Conservation (phyloP, 2,113 vertebrate genomes). For the Morone chrysops region DNA sequence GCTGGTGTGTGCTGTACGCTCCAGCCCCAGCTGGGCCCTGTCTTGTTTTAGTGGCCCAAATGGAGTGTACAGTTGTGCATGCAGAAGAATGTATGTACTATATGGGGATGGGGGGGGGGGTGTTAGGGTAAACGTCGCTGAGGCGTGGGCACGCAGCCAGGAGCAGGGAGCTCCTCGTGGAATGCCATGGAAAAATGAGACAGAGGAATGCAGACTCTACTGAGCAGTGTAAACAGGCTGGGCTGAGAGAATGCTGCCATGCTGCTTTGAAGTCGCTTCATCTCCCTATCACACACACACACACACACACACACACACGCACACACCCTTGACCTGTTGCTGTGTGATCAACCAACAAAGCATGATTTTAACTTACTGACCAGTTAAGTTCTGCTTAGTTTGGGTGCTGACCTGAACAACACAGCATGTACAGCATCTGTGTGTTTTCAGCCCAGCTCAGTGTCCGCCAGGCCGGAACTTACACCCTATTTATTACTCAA, state of each 20-base stretch:
- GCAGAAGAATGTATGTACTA: constrained; percentile 44
- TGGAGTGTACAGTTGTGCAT: constrained; percentile 57
- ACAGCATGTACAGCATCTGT: constrained; percentile 16
- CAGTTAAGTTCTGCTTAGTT: background rate
- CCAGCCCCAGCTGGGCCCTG: constrained; percentile 29
- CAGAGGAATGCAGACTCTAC: constrained; percentile 85
- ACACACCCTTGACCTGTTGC: constrained; percentile 24
- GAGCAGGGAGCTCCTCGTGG: constrained; percentile 77
- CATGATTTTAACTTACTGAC: constrained; percentile 9
- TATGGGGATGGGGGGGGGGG: constrained; percentile 24
- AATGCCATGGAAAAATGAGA: constrained; percentile 86
- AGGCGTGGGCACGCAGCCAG: constrained; percentile 76
- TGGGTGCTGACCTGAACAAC: background rate
- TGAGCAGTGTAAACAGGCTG: constrained; percentile 85
- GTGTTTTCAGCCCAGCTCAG: background rate
- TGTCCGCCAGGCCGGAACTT: constrained; percentile 42
- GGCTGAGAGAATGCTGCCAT: constrained; percentile 77
- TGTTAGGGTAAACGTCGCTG: constrained; percentile 51
- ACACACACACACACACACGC: constrained; percentile 24
- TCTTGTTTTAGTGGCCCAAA: constrained; percentile 58
- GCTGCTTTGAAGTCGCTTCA: constrained; percentile 82
- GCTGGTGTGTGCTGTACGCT: constrained; percentile 26
- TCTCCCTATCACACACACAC: constrained; percentile 52
- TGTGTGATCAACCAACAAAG: constrained; percentile 36
- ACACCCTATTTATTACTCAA: constrained; percentile 63